phyloP scores from a whole-genome alignment of 1,140 invertebrate genomes.

The Zaprionus kolodkinae region DNA sequence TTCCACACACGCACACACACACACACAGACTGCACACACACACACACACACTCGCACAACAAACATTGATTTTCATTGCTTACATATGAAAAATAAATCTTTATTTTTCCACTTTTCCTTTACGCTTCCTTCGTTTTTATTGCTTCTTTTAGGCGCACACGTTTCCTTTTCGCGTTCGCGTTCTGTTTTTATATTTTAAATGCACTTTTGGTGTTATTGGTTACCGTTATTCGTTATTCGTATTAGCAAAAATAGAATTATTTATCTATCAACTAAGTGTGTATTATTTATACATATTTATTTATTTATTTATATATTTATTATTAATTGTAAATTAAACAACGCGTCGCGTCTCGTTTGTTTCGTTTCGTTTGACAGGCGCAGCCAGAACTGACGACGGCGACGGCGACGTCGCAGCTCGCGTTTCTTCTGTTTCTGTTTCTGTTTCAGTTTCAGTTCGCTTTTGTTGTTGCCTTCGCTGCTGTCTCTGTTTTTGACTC shows the following conservation, averaged over 20 bases:
- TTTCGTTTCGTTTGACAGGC: conserved; percentile 64
- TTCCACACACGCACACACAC: conserved; percentile 22
- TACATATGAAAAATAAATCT: conserved; percentile 53
- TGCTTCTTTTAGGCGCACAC: conserved; percentile 47
- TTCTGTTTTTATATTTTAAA: conserved; percentile 51
- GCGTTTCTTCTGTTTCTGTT: conserved; percentile 28
- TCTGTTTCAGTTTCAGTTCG: conserved; percentile 11
- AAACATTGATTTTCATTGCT: conserved; percentile 72
- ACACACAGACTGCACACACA: conserved; percentile 26
- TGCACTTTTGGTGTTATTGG: conserved; percentile 71
- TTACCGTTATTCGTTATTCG: conserved; percentile 42
- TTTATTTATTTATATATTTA: conserved; percentile 31
- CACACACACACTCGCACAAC: conserved; percentile 25
- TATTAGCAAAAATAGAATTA: conserved; percentile 67
- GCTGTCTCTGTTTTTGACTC: conserved; percentile 45
- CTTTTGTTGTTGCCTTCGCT: conserved; percentile 24
- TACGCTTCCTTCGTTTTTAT: conserved; percentile 40
- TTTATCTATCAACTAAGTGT: conserved; percentile 33
- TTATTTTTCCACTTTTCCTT: conserved; percentile 10
- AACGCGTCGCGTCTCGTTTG: conserved; percentile 56
- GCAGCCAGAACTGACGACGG: conserved; percentile 12
- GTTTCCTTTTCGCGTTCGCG: conserved; percentile 8
- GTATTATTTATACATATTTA: conserved; percentile 23
- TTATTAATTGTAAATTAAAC: conserved; percentile 30
- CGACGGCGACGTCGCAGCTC: conserved; percentile 23